These are phyloP conservation scores for Smutsia temminckii DNA, from an alignment of 2,797 vertebrate genomes.

Conservation along the genomic window DNA sequence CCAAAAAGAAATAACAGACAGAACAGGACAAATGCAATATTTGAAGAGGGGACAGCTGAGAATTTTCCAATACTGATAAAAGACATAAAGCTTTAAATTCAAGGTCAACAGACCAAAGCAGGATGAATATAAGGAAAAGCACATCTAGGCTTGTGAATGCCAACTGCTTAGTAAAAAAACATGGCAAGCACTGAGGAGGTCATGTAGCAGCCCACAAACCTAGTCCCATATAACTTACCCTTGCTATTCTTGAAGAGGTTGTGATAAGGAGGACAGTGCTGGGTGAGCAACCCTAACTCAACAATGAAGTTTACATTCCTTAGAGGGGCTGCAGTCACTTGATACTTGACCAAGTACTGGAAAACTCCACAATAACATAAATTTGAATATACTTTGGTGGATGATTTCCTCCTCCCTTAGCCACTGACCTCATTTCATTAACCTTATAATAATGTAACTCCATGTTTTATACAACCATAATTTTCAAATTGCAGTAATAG, in stretches of 20 bases:
- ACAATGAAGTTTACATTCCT: not conserved
- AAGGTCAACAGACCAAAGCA: not conserved
- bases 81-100: not conserved
- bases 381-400: not conserved
- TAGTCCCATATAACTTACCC: not conserved
- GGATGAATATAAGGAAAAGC: not conserved
- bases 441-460: not conserved
- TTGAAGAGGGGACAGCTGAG: not conserved
- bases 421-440: not conserved
- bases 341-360: not conserved
- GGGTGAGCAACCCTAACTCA: not conserved
- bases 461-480: not conserved
- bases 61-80: slow-evolving; percentile 2
- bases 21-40: not conserved
- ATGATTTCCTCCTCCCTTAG: not conserved
- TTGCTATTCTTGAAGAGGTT: not conserved
- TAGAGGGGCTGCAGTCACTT: not conserved
- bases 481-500: not conserved
- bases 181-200: not conserved
- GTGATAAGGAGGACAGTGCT: not conserved
- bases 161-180: not conserved
- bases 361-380: not conserved
- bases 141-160: not conserved
- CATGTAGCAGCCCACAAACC: not conserved
- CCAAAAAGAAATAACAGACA: not conserved